Evolutionary conservation across 2,113 vertebrate genomes (phyloP), one percentile per base, ranked within the genome.

Genomic region (Etheostoma spectabile): DNA sequence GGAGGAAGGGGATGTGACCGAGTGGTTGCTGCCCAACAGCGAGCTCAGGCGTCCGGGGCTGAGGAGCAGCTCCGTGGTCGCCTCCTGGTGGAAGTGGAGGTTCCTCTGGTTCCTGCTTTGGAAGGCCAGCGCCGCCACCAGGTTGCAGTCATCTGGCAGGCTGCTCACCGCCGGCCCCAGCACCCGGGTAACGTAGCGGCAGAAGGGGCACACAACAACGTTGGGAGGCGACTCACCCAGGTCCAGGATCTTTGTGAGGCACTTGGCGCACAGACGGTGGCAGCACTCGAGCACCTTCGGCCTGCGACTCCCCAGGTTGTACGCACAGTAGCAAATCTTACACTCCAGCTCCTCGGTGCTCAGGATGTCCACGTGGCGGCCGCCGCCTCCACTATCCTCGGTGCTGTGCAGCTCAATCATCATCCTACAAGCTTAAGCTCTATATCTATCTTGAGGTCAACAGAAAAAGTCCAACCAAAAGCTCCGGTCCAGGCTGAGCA

Each of bases 251-350:
- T 98, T 98, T 78, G 90, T 89, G 42, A 99, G 96, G 87, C 98
- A 99, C 92, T 96, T 98, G 93, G 96, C 95, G 77, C 98, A 99
- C 11, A 99, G 95, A 22, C 96, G 94, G 88, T 99, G 98, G 86
- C 96, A 96, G 22, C 98, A 99, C 77, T 95, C 95, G 15, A 99
- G 96, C 75, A 98, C 94, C 81, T 98, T 99, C 0, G 98, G 98
- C 74, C 97, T 96, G 45, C 96, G 95, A 82, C 96, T 95, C 0
- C 94, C 91, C 76, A 98, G 89, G 86, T 96, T 97, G 82, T 97
- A 99, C 0, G 94, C 91, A 18, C 95, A 97, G 88, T 99, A 99
- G 74, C 98, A 99, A 89, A 99, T 99, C 91, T 98, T 99, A 88
- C 98, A 99, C 95, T 99, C 98, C 0, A 99, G 94, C 80, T 99